Evolutionary conservation across 2,797 vertebrate genomes (phyloP).

Genomic region (Columba guinea): DNA sequence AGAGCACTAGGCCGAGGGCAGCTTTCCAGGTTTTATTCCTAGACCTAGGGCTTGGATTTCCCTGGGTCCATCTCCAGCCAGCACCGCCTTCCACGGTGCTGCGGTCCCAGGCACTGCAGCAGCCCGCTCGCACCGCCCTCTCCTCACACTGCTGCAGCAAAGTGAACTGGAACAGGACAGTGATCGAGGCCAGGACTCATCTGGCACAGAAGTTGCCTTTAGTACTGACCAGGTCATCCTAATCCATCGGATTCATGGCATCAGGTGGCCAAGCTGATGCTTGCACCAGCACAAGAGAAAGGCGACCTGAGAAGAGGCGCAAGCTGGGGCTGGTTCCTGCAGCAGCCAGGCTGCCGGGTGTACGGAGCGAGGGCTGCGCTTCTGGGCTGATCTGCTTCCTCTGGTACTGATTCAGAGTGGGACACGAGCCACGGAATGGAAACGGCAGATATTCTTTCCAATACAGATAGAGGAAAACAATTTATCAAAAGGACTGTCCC

Average conservation of each 20-base stretch:
- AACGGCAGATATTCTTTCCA: neutral
- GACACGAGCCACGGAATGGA: neutral
- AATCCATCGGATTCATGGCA: neutral
- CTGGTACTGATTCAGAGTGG: neutral
- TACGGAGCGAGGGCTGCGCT: neutral
- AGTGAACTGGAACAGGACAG: neutral
- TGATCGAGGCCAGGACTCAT: neutral
- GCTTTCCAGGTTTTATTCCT: conserved; percentile 20
- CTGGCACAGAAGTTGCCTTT: neutral
- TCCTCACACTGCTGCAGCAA: neutral
- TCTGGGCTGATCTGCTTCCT: neutral
- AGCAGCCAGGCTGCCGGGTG: neutral
- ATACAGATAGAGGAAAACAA: neutral
- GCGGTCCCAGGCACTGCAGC: neutral
- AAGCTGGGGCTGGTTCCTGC: neutral
- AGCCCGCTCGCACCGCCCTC: neutral
- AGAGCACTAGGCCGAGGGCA: neutral
- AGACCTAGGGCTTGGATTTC: neutral
- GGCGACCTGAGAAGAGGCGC: neutral
- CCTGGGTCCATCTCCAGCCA: neutral
- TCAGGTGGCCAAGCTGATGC: neutral
- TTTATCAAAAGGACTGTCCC: neutral
- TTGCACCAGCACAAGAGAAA: neutral
- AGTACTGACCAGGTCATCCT: neutral
- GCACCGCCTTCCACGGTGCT: neutral